Base-by-base conservation (phyloP, 1,140 invertebrate species). In the Drosophila paulistorum region DNA sequence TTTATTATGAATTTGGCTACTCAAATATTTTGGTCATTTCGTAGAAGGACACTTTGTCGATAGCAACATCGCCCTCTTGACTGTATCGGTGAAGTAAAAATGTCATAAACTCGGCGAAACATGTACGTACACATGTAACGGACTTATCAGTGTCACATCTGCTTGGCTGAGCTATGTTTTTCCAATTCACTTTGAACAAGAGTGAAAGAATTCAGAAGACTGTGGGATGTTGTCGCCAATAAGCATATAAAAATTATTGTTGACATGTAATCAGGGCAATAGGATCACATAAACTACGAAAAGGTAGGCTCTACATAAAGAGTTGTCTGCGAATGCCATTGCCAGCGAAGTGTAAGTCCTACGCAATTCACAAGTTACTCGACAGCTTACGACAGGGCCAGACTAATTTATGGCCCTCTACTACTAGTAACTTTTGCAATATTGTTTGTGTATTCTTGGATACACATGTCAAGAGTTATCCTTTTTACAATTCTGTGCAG, bases 61-160 rank as follows among this genome's bases (percentile, higher is more conserved):
- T 3, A 51, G 9, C 39, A 13, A 58, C 68, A 68, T 42, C 42
- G 33, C n/a, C 30, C 30, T 6, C 7, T 39, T 20, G 59, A 60
- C 35, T 51, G 42, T 61, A 60, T 65, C 54, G 65, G 42, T 68
- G 54, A 54, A 66, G 41, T 11, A 59, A 30, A 30, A 30, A 41
- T 55, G 45, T 65, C 74, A 37, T 48, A 62, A 26, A 64, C 17
- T 66, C 63, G 37, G 62, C 26, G 55, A 60, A 55, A 59, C 20
- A 45, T 65, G 62, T 26, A 26, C 33, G 30, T 23, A 42, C 39
- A 37, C 7, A 39, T 51, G 30, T 51, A 51, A 23, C 45, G 17
- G 9, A 51, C 33, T 74, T 84, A 84, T 84, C 81, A 33, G 66
- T 80, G 69, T 64, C 69, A 73, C 65, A 77, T 84, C 73, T 77